Evolutionary conservation across 2,797 vertebrate species (phyloP).

Genomic region (Nyctalus aviator): DNA sequence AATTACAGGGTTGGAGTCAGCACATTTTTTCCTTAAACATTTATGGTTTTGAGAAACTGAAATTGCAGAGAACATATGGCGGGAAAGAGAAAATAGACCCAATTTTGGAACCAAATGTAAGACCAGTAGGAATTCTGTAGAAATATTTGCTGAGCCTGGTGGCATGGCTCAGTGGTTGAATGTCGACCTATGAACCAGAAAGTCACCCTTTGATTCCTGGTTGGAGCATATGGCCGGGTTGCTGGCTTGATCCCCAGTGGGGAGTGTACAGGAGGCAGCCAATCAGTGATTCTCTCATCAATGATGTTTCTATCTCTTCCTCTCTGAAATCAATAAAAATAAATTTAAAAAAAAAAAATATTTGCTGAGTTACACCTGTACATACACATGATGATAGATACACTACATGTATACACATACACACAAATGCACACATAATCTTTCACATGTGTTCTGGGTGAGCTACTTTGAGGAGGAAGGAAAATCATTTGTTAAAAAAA

Average conservation of each 20-base stretch:
- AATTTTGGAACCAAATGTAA: not conserved
- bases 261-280: too few species aligned
- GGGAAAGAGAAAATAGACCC: not conserved
- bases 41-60: slow-evolving; percentile 51
- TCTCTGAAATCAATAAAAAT: too few species aligned
- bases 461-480: not conserved
- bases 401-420: not conserved
- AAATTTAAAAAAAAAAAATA: too few species aligned
- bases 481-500: not conserved
- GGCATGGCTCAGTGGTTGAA: too few species aligned
- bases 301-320: too few species aligned
- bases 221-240: too few species aligned
- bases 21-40: slow-evolving; percentile 15
- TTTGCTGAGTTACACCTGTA: not conserved
- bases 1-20: slow-evolving; percentile 39
- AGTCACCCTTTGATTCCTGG: too few species aligned
- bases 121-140: not conserved
- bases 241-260: too few species aligned
- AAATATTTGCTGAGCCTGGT: not conserved
- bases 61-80: not conserved
- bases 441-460: not conserved
- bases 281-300: too few species aligned
- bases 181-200: too few species aligned
- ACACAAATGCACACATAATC: fast-evolving
- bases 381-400: not conserved